Evolutionary conservation across 1,140 invertebrate species (phyloP).

Genomic region (Eufriesea mexicana): DNA sequence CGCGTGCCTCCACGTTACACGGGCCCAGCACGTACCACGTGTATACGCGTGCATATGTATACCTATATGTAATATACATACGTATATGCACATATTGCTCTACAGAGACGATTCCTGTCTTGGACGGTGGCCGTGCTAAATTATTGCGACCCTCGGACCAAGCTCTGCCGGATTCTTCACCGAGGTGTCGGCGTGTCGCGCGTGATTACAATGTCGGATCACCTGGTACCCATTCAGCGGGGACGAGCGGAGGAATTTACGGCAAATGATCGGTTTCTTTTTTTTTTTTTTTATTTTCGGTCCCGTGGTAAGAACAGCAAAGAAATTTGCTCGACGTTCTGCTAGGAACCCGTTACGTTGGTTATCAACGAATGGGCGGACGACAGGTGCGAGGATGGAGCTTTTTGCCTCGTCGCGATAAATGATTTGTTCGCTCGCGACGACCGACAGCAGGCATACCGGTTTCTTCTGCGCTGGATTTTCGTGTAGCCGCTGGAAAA

Average conservation of each 20-base stretch:
- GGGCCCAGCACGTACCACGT: conserved; percentile 51
- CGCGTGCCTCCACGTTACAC: conserved; percentile 77
- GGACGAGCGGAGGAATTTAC: neutral
- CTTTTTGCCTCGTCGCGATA: neutral
- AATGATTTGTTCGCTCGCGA: conserved; percentile 1
- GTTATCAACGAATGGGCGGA: neutral
- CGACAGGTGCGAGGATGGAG: conserved; percentile 21
- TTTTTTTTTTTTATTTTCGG: too few relatives aligned
- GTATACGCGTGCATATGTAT: neutral
- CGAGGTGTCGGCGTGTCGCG: conserved; percentile 51
- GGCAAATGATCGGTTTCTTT: neutral
- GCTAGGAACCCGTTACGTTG: conserved; percentile 7
- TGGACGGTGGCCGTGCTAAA: conserved; percentile 58
- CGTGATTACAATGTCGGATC: conserved; percentile 51
- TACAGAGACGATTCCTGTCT: conserved; percentile 65
- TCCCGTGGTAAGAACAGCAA: neutral
- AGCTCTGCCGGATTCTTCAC: neutral
- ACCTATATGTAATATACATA: conserved; percentile 20
- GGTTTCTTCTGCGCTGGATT: neutral
- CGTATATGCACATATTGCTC: conserved; percentile 2
- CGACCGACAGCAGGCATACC: neutral
- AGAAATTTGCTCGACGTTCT: neutral
- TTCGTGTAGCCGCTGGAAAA: neutral
- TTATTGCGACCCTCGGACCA: conserved; percentile 53
- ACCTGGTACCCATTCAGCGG: neutral